phyloP scores from a whole-genome alignment of 2,113 vertebrate genomes.

The Lethenteron reissneri region DNA sequence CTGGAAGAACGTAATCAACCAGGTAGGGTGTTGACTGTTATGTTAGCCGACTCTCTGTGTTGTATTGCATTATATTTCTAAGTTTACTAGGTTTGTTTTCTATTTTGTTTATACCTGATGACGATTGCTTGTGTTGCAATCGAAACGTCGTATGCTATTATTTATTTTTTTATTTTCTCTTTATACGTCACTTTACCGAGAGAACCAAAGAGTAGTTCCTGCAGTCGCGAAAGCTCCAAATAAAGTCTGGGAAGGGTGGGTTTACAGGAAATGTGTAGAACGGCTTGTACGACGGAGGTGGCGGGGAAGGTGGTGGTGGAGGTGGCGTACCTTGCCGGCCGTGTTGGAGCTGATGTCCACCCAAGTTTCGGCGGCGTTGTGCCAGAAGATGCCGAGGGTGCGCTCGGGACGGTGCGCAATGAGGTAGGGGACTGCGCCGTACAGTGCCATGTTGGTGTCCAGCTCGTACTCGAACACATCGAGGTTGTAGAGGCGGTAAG shows the following conservation, averaged over 20 bases:
- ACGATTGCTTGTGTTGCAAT: no score
- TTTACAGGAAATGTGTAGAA: neutral
- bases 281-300: neutral
- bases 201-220: no score
- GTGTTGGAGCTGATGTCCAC: slow-evolving; percentile 72
- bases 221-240: neutral
- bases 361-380: slow-evolving; percentile 83
- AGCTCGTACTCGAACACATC: slow-evolving; percentile 88
- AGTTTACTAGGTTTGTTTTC: no score
- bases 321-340: slow-evolving; percentile 40
- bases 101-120: no score
- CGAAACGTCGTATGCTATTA: no score
- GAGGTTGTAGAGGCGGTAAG: slow-evolving; percentile 63
- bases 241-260: neutral
- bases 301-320: neutral
- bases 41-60: no score
- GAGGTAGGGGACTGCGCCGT: slow-evolving; percentile 57
- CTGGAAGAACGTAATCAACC: no score
- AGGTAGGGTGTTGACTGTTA: no score
- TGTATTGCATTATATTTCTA: no score
- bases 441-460: slow-evolving; percentile 63
- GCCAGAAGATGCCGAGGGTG: slow-evolving; percentile 64
- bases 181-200: no score
- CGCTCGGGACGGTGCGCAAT: slow-evolving; percentile 42
- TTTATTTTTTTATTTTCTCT: no score